These are phyloP conservation scores for Diplazon laetatorius DNA, from an alignment of 2,888 invertebrate genomes.

Conservation along the genomic window DNA sequence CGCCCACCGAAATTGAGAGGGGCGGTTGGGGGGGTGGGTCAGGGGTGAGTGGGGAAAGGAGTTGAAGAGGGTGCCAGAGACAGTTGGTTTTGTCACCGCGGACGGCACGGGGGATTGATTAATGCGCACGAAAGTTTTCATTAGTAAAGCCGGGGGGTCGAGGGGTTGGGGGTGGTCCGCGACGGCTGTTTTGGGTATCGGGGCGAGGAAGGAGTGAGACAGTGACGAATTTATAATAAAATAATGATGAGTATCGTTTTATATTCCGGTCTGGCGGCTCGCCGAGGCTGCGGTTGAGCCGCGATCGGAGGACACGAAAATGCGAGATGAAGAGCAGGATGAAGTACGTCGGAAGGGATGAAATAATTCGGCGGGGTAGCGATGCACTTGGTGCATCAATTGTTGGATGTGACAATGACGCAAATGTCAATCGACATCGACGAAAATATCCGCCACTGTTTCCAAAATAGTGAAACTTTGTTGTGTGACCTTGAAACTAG, in stretches of 20 bases:
- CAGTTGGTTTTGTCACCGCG: conserved; percentile 50
- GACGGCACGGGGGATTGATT: conserved; percentile 60
- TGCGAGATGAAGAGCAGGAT: conserved; percentile 55
- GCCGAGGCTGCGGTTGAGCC: conserved; percentile 57
- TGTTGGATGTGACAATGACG: too few species aligned
- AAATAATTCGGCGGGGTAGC: conserved; percentile 74
- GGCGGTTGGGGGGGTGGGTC: background rate
- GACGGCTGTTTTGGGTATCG: conserved; percentile 48
- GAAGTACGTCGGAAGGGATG: conserved; percentile 65
- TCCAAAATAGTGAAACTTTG: too few species aligned
- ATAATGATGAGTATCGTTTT: conserved; percentile 70
- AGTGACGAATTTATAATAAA: conserved; percentile 19
- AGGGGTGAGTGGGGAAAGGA: too few species aligned
- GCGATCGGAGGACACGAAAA: conserved; percentile 14
- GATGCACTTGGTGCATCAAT: too few species aligned
- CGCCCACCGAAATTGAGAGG: background rate
- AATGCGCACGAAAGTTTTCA: conserved; percentile 66
- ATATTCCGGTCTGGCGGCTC: conserved; percentile 69
- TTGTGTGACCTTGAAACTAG: too few species aligned
- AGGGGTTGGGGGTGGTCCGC: conserved; percentile 46
- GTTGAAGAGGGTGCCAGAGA: conserved; percentile 41
- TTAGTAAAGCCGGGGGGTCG: conserved; percentile 64
- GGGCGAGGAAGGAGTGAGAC: conserved; percentile 19
- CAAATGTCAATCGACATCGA: too few species aligned
- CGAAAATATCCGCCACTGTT: too few species aligned